Conservation (phyloP, 1,140 invertebrate species). For the Micrasema longulum region DNA sequence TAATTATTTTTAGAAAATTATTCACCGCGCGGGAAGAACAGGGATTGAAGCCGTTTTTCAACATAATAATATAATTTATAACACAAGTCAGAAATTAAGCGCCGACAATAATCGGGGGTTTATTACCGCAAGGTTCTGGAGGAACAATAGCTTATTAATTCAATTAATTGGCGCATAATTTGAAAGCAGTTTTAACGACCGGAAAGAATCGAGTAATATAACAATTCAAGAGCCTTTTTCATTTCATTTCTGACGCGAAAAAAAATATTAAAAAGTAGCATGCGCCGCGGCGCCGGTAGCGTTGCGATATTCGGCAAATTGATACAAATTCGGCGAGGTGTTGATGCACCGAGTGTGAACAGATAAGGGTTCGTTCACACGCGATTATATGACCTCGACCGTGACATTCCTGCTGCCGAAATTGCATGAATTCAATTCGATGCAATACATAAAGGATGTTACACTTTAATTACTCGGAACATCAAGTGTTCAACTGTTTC, state of each 20-base stretch:
- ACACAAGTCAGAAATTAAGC: too few species aligned
- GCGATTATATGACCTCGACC: conserved; percentile 17
- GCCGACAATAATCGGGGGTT: too few species aligned
- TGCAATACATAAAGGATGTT: conserved; percentile 1
- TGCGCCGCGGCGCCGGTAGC: neutral
- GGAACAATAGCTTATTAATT: conserved; percentile 21
- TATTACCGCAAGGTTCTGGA: too few species aligned
- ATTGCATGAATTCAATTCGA: neutral
- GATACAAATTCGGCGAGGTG: conserved; percentile 24
- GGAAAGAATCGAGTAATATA: conserved; percentile 20
- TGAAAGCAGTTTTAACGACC: neutral
- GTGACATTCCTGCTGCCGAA: conserved; percentile 19
- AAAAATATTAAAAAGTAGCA: too few species aligned
- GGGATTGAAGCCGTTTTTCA: too few species aligned
- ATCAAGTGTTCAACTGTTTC: neutral
- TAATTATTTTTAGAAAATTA: too few species aligned
- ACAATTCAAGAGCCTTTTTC: neutral
- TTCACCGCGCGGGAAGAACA: too few species aligned
- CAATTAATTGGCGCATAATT: conserved; percentile 13
- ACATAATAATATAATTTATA: too few species aligned
- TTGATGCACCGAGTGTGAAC: conserved; percentile 9
- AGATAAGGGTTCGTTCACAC: conserved; percentile 37
- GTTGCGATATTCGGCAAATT: conserved; percentile 23
- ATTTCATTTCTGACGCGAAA: conserved; percentile 9
- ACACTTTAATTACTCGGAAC: conserved; percentile 7